phyloP scores from a whole-genome alignment of 2,888 invertebrate species.

The Ischnura elegans region DNA sequence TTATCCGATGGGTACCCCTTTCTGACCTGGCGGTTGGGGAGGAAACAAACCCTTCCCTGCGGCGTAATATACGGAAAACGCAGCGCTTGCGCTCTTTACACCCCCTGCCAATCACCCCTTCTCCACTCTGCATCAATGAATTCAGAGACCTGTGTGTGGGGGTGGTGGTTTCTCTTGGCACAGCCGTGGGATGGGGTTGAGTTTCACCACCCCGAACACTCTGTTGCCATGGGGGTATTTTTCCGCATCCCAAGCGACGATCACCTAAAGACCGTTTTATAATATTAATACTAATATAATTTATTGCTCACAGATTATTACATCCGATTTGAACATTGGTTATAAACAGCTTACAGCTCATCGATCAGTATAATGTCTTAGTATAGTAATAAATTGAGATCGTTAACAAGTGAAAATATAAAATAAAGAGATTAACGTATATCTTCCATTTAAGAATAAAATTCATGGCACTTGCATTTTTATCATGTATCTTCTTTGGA shows the following conservation, averaged over 20 bases:
- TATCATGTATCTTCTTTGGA: no score
- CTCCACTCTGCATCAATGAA: neutral
- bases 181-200: neutral
- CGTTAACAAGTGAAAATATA: neutral
- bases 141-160: neutral
- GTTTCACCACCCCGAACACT: neutral
- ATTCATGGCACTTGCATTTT: no score
- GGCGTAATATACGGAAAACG: neutral
- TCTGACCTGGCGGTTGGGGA: neutral
- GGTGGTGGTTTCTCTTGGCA: neutral
- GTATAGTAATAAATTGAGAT: neutral
- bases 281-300: neutral
- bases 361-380: neutral
- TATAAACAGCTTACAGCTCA: neutral
- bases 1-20: neutral
- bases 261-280: neutral
- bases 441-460: no score
- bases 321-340: neutral
- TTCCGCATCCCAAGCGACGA: neutral
- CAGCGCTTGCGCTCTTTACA: neutral
- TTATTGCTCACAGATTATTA: neutral
- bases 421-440: no score
- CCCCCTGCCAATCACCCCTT: neutral
- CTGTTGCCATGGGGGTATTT: neutral
- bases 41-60: neutral